Evolutionary conservation across 2,113 vertebrate species (phyloP).

Genomic region (Anolis sagrei): DNA sequence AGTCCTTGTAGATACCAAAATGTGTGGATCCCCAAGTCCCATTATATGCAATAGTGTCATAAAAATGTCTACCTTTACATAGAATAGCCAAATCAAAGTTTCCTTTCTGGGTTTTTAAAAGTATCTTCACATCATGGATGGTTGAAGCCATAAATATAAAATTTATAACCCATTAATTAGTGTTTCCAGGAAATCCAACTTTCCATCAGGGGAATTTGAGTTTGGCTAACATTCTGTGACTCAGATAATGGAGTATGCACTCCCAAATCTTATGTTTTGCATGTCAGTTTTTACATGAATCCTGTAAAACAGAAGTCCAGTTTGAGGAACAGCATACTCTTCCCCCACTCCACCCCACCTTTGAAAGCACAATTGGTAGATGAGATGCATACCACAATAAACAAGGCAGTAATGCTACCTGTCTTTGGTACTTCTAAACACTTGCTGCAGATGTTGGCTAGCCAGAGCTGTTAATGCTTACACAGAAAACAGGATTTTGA

Average conservation of each 20-base stretch:
- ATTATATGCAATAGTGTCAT: too few species aligned
- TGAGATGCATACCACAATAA: background rate
- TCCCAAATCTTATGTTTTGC: background rate
- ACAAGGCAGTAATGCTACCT: constrained; percentile 10
- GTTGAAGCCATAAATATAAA: too few species aligned
- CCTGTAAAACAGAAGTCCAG: background rate
- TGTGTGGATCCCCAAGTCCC: too few species aligned
- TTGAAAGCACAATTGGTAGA: background rate
- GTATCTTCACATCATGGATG: too few species aligned
- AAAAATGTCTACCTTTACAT: too few species aligned
- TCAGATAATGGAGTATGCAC: background rate
- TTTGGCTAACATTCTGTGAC: background rate
- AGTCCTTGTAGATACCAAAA: too few species aligned
- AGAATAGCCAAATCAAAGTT: too few species aligned
- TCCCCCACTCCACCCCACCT: too few species aligned
- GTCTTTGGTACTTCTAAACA: background rate
- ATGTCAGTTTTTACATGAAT: background rate
- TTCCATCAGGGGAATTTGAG: background rate
- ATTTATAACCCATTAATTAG: too few species aligned
- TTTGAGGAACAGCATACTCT: background rate
- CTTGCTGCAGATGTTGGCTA: constrained; percentile 30
- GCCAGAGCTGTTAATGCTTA: constrained; percentile 25
- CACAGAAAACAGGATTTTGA: constrained; percentile 37
- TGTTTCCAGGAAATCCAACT: background rate
- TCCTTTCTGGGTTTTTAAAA: too few species aligned